phyloP scores from a whole-genome alignment of 2,113 vertebrate genomes.

The Noturus placidus region DNA sequence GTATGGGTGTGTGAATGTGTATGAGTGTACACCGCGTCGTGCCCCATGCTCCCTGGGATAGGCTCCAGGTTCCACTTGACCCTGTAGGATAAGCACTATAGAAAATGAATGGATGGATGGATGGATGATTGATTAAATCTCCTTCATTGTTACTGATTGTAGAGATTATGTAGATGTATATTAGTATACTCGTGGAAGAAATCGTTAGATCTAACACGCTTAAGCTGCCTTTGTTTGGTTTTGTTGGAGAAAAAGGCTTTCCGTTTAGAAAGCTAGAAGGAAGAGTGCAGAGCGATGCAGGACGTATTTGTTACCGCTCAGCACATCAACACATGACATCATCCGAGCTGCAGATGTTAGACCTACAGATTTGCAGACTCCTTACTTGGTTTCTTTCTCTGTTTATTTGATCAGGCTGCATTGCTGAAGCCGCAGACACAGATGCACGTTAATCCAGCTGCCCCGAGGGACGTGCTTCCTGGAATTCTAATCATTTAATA shows the following conservation, averaged over 20 bases:
- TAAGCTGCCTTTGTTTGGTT: not conserved
- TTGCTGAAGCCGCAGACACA: conserved; percentile 3
- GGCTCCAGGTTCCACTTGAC: too few relatives aligned
- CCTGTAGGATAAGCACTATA: too few relatives aligned
- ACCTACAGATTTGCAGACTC: conserved; percentile 34
- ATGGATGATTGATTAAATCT: too few relatives aligned
- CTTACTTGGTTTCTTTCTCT: not conserved
- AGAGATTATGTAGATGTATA: not conserved
- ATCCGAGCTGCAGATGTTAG: conserved; percentile 9
- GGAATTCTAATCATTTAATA: not conserved
- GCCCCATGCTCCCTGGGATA: too few relatives aligned
- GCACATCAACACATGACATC: conserved; percentile 36
- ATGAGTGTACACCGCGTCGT: too few relatives aligned
- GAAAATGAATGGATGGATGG: too few relatives aligned
- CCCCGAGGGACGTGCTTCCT: conserved; percentile 16
- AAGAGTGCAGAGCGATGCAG: not conserved
- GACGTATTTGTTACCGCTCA: not conserved
- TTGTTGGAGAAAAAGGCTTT: not conserved
- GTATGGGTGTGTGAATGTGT: not conserved
- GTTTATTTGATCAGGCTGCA: conserved; percentile 47
- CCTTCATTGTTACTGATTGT: not conserved
- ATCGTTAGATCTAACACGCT: not conserved
- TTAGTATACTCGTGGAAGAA: not conserved
- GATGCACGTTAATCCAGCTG: conserved; percentile 43
- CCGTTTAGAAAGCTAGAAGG: not conserved